Conservation (phyloP, 2,113 vertebrate genomes). For the Phainopepla nitens region DNA sequence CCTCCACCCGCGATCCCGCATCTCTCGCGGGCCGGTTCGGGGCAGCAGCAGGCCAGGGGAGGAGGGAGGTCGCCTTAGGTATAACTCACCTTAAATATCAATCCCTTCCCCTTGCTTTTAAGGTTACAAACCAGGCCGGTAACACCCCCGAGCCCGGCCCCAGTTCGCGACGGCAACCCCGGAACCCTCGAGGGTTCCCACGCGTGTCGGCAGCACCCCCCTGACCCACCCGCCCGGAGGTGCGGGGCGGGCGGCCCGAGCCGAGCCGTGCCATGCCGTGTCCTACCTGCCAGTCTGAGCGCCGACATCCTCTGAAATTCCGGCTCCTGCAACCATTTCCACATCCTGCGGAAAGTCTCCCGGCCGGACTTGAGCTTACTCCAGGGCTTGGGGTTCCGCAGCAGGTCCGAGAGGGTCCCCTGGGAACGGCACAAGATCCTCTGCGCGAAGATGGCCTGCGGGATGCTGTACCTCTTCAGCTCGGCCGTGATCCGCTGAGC, state of each 20-base stretch:
- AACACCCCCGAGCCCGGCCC: background rate
- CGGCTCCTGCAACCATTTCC: constrained; percentile 98
- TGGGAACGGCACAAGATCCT: constrained; percentile 97
- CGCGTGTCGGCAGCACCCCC: background rate
- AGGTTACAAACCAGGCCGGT: background rate
- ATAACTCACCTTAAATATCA: background rate
- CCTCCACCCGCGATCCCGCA: background rate
- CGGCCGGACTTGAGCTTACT: constrained; percentile 98
- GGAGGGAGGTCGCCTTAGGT: background rate
- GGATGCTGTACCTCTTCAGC: constrained; percentile 98
- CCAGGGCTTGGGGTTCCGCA: constrained; percentile 98
- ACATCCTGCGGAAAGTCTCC: constrained; percentile 98
- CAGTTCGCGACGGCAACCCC: background rate
- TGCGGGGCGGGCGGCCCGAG: background rate
- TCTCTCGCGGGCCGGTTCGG: background rate
- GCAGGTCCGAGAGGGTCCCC: constrained; percentile 95
- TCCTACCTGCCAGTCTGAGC: constrained; percentile 94
- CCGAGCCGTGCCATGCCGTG: background rate
- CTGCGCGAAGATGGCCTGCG: constrained; percentile 98
- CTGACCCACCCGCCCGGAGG: background rate
- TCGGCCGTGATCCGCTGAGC: constrained; percentile 96
- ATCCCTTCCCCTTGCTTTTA: background rate
- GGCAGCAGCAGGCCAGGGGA: background rate
- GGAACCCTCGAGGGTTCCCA: background rate
- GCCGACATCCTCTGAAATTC: constrained; percentile 99